Conservation (phyloP, 2,113 vertebrate species). For the Noctilio leporinus region DNA sequence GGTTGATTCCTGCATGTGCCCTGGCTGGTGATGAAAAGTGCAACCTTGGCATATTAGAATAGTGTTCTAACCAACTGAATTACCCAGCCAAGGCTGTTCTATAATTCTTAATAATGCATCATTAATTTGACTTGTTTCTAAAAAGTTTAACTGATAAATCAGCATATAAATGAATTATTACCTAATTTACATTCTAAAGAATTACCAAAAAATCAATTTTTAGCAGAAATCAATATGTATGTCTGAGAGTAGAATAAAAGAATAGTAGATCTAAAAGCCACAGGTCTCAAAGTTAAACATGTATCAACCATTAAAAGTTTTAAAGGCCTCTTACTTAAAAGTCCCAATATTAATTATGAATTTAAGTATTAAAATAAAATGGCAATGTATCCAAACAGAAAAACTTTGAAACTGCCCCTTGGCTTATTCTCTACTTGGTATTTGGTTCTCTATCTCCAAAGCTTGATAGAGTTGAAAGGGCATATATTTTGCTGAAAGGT, state of each 20-base stretch:
- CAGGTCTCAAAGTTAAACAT: neutral
- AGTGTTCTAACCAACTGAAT: too few species aligned
- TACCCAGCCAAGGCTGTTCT: neutral
- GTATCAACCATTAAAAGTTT: neutral
- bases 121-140: neutral
- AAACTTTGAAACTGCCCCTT: neutral
- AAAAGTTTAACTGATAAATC: neutral
- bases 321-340: neutral
- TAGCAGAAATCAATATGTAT: neutral
- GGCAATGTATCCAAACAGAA: neutral
- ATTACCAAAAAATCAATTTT: neutral
- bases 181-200: neutral
- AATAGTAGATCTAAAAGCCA: neutral
- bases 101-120: neutral
- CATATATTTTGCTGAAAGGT: neutral
- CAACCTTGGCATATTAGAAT: too few species aligned
- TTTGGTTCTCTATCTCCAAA: slow-evolving; percentile 12
- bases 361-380: slow-evolving; percentile 1
- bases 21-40: too few species aligned
- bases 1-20: too few species aligned
- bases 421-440: neutral
- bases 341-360: neutral
- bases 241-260: neutral
- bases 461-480: neutral
- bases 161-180: neutral